phyloP scores from a whole-genome alignment of 2,888 invertebrate genomes.

The Busseola fusca region DNA sequence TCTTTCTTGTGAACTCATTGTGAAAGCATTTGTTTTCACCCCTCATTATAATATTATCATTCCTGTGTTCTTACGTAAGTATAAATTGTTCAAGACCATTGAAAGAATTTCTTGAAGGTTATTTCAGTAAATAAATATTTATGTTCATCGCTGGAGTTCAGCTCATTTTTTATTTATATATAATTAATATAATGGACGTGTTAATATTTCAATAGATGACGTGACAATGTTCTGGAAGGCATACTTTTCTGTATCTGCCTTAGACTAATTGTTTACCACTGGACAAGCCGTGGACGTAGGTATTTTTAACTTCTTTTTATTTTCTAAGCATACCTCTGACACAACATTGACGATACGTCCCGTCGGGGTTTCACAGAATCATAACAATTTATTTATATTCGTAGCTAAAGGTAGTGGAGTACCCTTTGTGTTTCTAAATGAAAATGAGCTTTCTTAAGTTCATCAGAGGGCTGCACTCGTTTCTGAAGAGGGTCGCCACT shows the following conservation, averaged over 20 bases:
- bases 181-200: conserved; percentile 13
- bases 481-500: conserved; percentile 83
- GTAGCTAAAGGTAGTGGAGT: conserved; percentile 9
- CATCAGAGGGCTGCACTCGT: conserved; percentile 72
- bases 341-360: conserved; percentile 5
- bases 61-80: conserved; percentile 71
- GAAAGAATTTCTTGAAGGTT: conserved; percentile 28
- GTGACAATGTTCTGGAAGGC: neutral
- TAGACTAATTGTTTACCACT: neutral
- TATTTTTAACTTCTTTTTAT: conserved; percentile 12
- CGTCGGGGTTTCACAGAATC: neutral
- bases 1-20: conserved; percentile 65
- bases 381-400: conserved; percentile 11
- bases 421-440: conserved; percentile 65
- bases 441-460: conserved; percentile 74
- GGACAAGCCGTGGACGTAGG: conserved; percentile 3
- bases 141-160: conserved; percentile 18
- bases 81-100: conserved; percentile 38
- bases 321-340: neutral
- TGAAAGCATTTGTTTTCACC: conserved; percentile 47
- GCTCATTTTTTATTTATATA: conserved; percentile 14
- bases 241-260: neutral
- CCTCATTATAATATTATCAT: conserved; percentile 45
- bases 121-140: conserved; percentile 31
- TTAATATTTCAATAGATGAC: neutral